Evolutionary conservation across 2,113 vertebrate genomes (phyloP).

Genomic region (Thalassarche chlororhynchos): DNA sequence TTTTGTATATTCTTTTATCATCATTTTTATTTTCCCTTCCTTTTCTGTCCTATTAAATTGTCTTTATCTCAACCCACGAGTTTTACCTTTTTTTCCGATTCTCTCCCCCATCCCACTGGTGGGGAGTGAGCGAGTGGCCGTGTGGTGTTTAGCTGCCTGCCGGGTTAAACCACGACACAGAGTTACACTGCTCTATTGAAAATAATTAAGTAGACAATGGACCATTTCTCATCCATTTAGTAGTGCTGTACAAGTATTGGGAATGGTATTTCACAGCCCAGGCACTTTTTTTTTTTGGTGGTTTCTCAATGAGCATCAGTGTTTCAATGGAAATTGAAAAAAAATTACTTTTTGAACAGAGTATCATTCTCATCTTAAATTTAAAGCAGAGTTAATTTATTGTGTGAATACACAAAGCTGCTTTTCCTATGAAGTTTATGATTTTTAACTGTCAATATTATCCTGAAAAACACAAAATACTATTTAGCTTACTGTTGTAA

Average conservation of each 20-base stretch:
- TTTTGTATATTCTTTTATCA: no score
- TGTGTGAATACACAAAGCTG: not conserved
- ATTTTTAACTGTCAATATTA: not conserved
- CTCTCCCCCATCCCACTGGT: no score
- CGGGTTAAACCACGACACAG: no score
- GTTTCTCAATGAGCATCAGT: not conserved
- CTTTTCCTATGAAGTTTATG: not conserved
- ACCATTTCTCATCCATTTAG: not conserved
- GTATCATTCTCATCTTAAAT: not conserved
- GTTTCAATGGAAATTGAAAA: not conserved
- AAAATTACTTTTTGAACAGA: not conserved
- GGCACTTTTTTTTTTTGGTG: not conserved
- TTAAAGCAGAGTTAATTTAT: not conserved
- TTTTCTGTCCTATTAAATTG: no score
- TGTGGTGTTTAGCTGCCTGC: no score
- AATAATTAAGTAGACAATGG: not conserved
- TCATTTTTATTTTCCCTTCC: no score
- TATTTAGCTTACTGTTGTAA: not conserved
- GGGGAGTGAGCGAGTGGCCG: no score
- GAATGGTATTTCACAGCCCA: not conserved
- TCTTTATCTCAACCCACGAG: no score
- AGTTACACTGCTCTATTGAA: not conserved
- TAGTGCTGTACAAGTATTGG: not conserved
- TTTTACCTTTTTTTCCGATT: no score
- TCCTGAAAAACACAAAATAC: not conserved